Base-by-base conservation (phyloP, 1,140 invertebrate species). In the Oncopodura yosiiana region DNA sequence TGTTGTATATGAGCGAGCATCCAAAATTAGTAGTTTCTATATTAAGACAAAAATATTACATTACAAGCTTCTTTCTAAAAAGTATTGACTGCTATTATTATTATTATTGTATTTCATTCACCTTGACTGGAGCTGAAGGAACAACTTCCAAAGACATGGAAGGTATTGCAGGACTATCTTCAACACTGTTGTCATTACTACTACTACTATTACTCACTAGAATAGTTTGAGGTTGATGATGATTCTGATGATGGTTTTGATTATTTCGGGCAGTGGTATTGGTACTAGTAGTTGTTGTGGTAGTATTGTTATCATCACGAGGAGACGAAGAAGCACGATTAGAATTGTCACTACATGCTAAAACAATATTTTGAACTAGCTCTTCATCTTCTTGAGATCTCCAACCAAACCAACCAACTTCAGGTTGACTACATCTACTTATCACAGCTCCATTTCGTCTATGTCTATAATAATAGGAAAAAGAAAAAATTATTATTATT, bases 321-420 rank as follows among this genome's bases (percentile, higher is more conserved):
- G 1, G 32, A n/a, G 4, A 38, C n/a, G 6, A 8, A 27, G 24
- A 26, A 16, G 23, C 18, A 19, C 11, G 21, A 21, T 23, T 39
- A 6, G 27, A 26, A 41, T 50, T 39, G 50, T 46, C 29, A 19
- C 79, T 78, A 73, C 89, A 94, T 18, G 90, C 86, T 63, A 83
- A 77, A 6, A 86, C 79, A 54, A 93, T 82, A 11, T 85, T 84
- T 66, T 87, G 83, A 4, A 95, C 66, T 18, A 96, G 71, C 49
- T 83, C 80, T 70, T 96, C 93, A 70, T 97, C 94, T 61, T 89
- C 82, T 34, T 76, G 70, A 55, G 84, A 89, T 34, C 93, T 76
- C 89, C 91, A 94, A 41, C 88, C 86, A 4, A 95, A 76, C 84
- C 88, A 92, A 36, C 92, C 91, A 16, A 93, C 84, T 71, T 90